Percentiles rank a stretch among this genome's conserved stretches.
Evolutionary conservation across 2,797 vertebrate species (phyloP).

Genomic region (Poecilia gillii): DNA sequence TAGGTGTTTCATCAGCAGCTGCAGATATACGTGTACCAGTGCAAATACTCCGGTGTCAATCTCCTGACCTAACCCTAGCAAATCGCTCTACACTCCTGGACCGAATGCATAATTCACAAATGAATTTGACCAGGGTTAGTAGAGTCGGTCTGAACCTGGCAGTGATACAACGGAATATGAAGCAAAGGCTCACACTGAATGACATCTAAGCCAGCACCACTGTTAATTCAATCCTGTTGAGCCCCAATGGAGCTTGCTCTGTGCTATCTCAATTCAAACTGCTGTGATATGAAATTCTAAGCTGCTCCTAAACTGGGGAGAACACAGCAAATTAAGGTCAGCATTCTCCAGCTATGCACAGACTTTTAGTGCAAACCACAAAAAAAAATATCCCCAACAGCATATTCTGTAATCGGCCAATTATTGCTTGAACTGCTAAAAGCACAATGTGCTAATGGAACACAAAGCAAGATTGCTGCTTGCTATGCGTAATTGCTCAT

Average conservation of each 20-base stretch:
- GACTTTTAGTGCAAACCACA: conserved; percentile 20
- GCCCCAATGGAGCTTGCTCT: conserved; percentile 45
- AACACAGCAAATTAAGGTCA: conserved; percentile 54
- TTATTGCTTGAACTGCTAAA: conserved; percentile 63
- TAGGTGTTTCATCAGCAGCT: conserved; percentile 66
- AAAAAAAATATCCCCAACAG: conserved; percentile 47
- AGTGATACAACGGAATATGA: conserved; percentile 61
- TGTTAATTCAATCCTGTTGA: conserved; percentile 63
- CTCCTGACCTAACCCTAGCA: conserved; percentile 25
- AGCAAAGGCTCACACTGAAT: conserved; percentile 58
- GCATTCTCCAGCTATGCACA: conserved; percentile 26
- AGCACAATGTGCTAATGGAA: conserved; percentile 48
- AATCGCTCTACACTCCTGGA: conserved; percentile 52
- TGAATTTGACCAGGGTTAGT: conserved; percentile 64
- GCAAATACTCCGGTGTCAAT: conserved; percentile 54
- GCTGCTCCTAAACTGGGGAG: conserved; percentile 37
- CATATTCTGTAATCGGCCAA: conserved; percentile 57
- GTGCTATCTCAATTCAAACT: conserved; percentile 53
- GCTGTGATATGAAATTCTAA: conserved; percentile 64
- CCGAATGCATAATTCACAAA: conserved; percentile 69
- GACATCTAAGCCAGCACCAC: conserved; percentile 44
- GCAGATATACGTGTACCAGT: conserved; percentile 49
- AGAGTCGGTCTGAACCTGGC: conserved; percentile 44
- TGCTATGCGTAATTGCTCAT: conserved; percentile 39
- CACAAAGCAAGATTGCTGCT: conserved; percentile 37